Evolutionary conservation across 92 coral and sea anemone genomes (phyloP).

Genomic region (Umimayanthus kanabou): DNA sequence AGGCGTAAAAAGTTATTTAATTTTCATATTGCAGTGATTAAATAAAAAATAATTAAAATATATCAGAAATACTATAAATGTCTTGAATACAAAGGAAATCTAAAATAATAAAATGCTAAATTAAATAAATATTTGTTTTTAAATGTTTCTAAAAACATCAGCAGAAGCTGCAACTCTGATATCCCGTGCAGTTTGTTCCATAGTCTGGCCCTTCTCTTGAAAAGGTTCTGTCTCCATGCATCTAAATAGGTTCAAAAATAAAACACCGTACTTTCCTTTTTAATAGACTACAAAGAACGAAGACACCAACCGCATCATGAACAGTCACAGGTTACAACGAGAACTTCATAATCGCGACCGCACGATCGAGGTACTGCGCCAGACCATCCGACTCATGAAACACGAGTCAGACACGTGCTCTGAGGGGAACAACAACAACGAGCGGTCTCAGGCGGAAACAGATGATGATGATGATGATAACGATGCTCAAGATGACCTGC

Average conservation of each 20-base stretch:
- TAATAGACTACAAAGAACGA: constrained; percentile 9
- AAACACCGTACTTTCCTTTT: neutral
- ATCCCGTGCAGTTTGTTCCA: too few species aligned
- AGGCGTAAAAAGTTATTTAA: too few species aligned
- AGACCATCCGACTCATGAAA: constrained; percentile 18
- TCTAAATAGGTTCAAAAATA: neutral
- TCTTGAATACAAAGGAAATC: too few species aligned
- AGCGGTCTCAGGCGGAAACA: neutral
- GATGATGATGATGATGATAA: neutral
- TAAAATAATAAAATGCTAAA: too few species aligned
- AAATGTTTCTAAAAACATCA: too few species aligned
- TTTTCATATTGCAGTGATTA: too few species aligned
- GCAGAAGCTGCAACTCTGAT: too few species aligned
- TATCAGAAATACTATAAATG: too few species aligned
- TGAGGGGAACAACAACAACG: neutral
- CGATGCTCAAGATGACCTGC: neutral
- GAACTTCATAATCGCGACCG: constrained; percentile 42
- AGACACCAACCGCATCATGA: neutral
- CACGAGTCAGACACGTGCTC: neutral
- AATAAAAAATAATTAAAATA: too few species aligned
- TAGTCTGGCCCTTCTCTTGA: too few species aligned
- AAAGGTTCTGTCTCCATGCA: too few species aligned
- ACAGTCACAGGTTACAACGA: neutral
- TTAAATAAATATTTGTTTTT: too few species aligned
- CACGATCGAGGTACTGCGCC: constrained; percentile 36